These are phyloP conservation scores for Dione vanillae DNA, from an alignment of 2,888 invertebrate species.

Conservation along the genomic window DNA sequence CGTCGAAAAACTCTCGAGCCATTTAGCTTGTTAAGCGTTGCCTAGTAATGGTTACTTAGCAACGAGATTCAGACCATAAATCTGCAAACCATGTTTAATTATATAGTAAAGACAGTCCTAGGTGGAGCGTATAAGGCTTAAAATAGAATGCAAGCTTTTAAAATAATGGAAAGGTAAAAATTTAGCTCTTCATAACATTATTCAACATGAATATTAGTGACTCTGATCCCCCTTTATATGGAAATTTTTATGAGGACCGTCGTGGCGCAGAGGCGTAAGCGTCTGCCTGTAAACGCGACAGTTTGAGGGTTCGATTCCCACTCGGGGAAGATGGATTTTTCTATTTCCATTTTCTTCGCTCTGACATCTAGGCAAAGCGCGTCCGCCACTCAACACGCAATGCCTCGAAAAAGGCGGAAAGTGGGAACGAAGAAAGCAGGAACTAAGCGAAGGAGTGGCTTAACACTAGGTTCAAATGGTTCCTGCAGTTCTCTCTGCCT, in stretches of 20 bases:
- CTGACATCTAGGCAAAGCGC: too few species aligned
- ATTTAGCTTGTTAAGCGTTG: slow-evolving; percentile 48
- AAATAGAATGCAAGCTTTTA: not conserved
- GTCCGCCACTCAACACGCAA: too few species aligned
- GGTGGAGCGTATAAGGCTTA: not conserved
- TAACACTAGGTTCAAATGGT: too few species aligned
- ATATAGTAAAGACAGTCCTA: not conserved
- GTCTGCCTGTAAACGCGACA: too few species aligned
- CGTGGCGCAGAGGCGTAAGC: too few species aligned
- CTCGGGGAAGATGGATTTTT: too few species aligned
- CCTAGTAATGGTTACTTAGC: slow-evolving; percentile 57
- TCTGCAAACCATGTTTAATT: not conserved
- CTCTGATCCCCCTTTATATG: slow-evolving; percentile 66
- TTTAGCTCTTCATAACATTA: not conserved
- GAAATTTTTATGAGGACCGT: slow-evolving; percentile 44
- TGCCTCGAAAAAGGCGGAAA: too few species aligned
- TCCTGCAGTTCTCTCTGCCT: too few species aligned
- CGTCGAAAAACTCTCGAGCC: slow-evolving; percentile 30
- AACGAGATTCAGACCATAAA: slow-evolving; percentile 36
- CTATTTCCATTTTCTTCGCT: too few species aligned
- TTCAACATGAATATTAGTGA: slow-evolving; percentile 64
- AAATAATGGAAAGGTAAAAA: slow-evolving; percentile 30
- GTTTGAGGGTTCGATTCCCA: too few species aligned
- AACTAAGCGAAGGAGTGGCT: too few species aligned
- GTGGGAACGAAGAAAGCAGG: too few species aligned